Evolutionary conservation across 1,140 invertebrate genomes (phyloP), one percentile per base, ranked within the genome.

Genomic region (Cydia strobilella): DNA sequence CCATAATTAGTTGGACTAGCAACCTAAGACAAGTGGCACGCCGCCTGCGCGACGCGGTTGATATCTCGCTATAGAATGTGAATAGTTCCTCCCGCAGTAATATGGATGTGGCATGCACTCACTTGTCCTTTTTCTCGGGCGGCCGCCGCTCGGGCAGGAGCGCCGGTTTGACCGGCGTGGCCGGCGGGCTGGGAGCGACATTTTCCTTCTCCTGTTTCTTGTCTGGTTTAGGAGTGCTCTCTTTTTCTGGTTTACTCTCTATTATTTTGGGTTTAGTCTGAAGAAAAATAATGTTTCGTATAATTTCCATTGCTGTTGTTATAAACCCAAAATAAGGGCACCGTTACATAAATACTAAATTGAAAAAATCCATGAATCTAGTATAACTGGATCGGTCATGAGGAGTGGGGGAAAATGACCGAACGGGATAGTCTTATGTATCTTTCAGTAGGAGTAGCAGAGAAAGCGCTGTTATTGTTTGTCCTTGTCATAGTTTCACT

Each of bases 161-260:
- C 74, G 83, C 75, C 42, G 82, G 83, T 63, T 81, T 82, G 73
- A 80, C 82, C 48, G 87, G 85, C 27, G 87, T 83, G 77, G 81
- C 84, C 77, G 89, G 82, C 5, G 84, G 86, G 71, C 78, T 85
- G 0, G 93, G 93, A n/a, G 93, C 92, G 5, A 93, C 92, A 79
- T 93, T 93, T 80, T 93, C 92, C 76, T 93, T 93, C 84, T 93
- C 92, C 75, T 86, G 87, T 69, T 93, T 93, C 78, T 90, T 90
- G 65, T 91, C 90, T 4, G 83, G 45, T 66, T 93, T 93, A 7
- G 75, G 73, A n/a, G 79, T 77, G 63, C 25, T 79, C 72, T 90
- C 87, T 71, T 88, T 90, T 51, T 92, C 89, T 2, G 83, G 73
- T 82, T 92, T 92, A 13, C 80, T 80, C 54, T 93, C 90, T 78